Conservation (phyloP, 1,140 invertebrate genomes). For the Apis cerana region DNA sequence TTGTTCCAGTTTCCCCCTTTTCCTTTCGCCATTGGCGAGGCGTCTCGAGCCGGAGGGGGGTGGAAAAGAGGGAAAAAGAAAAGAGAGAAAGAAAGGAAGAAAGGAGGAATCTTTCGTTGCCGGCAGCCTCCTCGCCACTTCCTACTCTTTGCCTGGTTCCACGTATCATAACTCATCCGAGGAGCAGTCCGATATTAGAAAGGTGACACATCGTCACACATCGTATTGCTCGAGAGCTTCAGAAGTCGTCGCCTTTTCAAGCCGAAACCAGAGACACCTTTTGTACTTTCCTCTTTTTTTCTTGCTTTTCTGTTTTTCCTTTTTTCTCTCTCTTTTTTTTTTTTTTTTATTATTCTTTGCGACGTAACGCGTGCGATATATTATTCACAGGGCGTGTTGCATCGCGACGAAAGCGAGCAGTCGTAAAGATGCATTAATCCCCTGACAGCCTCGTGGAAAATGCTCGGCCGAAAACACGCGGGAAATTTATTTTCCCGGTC, state of each 20-base stretch:
- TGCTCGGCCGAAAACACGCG: neutral
- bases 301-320: too few relatives aligned
- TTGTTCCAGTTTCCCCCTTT: neutral
- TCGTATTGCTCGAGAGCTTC: conserved; percentile 1
- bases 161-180: conserved; percentile 34
- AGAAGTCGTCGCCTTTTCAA: conserved; percentile 32
- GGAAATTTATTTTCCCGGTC: conserved; percentile 13
- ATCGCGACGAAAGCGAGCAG: conserved; percentile 14
- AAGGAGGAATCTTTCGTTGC: conserved; percentile 18
- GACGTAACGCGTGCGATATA: neutral
- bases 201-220: conserved; percentile 19
- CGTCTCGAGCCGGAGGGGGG: neutral
- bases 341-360: too few relatives aligned
- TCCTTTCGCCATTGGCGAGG: neutral
- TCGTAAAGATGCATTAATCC: conserved; percentile 47
- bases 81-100: neutral
- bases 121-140: neutral
- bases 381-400: conserved; percentile 17
- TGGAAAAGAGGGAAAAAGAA: neutral
- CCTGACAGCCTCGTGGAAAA: conserved; percentile 6
- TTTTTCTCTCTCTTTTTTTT: too few relatives aligned
- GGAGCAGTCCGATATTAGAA: conserved; percentile 43
- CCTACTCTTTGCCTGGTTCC: conserved; percentile 3
- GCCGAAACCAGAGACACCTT: too few relatives aligned
- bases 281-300: too few relatives aligned